Evolutionary conservation across 30 jellyfish, hydroid and myxozoan species (phyloP).

Genomic region (Cassiopea andromeda): DNA sequence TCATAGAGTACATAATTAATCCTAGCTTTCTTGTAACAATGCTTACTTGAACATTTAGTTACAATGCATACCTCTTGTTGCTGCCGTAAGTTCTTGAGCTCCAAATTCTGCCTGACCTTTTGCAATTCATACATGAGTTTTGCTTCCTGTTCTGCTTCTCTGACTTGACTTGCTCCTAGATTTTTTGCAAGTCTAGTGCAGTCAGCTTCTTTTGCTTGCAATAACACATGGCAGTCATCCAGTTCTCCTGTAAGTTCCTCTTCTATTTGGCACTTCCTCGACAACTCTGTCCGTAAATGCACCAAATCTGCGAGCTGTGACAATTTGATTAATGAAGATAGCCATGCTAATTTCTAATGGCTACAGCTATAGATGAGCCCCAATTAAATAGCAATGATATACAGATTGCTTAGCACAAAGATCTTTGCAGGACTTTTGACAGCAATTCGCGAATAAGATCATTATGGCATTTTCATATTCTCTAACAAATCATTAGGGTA

Average conservation of each 20-base stretch:
- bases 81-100: slow-evolving; percentile 54
- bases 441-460: too few species aligned
- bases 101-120: slow-evolving; percentile 42
- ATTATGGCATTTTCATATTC: too few species aligned
- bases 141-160: slow-evolving; percentile 94
- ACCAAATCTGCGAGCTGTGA: not conserved
- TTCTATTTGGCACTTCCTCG: slow-evolving; percentile 63
- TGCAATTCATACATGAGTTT: slow-evolving; percentile 70
- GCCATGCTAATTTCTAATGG: too few species aligned
- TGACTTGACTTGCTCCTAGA: slow-evolving; percentile 96
- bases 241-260: slow-evolving; percentile 73
- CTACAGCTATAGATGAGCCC: too few species aligned
- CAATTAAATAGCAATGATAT: too few species aligned
- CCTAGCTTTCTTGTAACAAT: not conserved
- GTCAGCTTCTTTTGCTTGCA: slow-evolving; percentile 89
- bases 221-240: slow-evolving; percentile 75
- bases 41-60: not conserved
- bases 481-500: too few species aligned
- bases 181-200: slow-evolving; percentile 95
- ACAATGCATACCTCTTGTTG: slow-evolving; percentile 73
- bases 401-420: too few species aligned
- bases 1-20: too few species aligned
- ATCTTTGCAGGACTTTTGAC: too few species aligned
- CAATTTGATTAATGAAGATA: not conserved
- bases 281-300: slow-evolving; percentile 35